Evolutionary conservation across 2,113 vertebrate species (phyloP).

Genomic region (Xenus cinereus): DNA sequence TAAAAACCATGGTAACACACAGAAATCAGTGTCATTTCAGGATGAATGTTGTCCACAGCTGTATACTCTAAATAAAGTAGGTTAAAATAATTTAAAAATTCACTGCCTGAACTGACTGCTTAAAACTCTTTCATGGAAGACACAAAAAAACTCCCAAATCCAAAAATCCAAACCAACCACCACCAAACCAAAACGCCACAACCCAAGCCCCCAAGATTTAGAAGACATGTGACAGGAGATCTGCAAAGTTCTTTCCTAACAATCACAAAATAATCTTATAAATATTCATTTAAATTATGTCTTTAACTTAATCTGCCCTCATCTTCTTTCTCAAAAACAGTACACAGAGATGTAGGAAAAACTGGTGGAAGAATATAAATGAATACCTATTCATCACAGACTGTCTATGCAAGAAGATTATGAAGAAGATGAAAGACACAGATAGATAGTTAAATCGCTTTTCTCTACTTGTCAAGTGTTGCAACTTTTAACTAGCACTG

Average conservation of each 20-base stretch:
- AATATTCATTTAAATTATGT: background rate
- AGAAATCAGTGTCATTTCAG: background rate
- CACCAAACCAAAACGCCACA: background rate
- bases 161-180: no score
- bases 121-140: background rate
- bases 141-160: fast-evolving
- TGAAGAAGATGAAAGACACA: background rate
- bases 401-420: background rate
- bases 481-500: background rate
- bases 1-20: background rate
- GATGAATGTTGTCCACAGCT: background rate
- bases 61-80: no score
- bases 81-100: background rate
- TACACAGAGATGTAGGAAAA: background rate
- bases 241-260: background rate
- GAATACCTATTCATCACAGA: fast-evolving
- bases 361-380: fast-evolving
- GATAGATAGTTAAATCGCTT: background rate
- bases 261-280: background rate
- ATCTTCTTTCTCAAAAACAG: background rate
- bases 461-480: background rate
- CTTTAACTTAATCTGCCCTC: background rate
- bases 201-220: fast-evolving
- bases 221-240: background rate
- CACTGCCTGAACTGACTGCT: background rate